Evolutionary conservation across 23 tunicate species (phyloP).

Genomic region (Styela clava): DNA sequence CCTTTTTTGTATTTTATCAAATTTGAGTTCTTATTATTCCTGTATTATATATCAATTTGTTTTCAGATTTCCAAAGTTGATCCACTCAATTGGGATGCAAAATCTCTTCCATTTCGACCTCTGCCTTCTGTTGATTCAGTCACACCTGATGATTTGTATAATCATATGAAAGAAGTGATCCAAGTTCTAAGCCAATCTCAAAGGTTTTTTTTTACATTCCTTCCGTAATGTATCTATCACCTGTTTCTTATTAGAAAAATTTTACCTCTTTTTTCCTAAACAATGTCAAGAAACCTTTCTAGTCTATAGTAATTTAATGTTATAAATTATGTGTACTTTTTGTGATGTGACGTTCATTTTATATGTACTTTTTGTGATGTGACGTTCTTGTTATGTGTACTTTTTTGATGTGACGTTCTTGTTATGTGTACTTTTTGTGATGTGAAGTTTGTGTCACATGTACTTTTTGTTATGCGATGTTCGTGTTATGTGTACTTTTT

Average conservation of each 20-base stretch:
- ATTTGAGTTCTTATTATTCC: neutral
- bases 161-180: slow-evolving; percentile 57
- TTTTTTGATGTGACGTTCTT: too few relatives aligned
- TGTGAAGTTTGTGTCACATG: too few relatives aligned
- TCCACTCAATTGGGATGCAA: slow-evolving; percentile 55
- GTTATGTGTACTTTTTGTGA: too few relatives aligned
- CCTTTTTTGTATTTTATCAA: neutral
- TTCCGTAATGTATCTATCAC: neutral
- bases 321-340: too few relatives aligned
- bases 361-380: too few relatives aligned
- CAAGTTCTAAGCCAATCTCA: slow-evolving; percentile 47
- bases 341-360: too few relatives aligned
- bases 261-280: slow-evolving; percentile 2
- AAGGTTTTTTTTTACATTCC: slow-evolving; percentile 20
- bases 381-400: too few relatives aligned
- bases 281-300: too few relatives aligned
- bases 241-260: neutral
- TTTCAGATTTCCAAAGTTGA: slow-evolving; percentile 52
- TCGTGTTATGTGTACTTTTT: too few relatives aligned
- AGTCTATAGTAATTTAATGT: too few relatives aligned
- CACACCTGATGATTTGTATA: slow-evolving; percentile 67
- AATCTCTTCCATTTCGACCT: slow-evolving; percentile 61
- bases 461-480: too few relatives aligned
- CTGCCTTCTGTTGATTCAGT: slow-evolving; percentile 42
- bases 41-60: neutral